A percentile compares a stretch with the other conserved stretches of the same genome.
Evolutionary conservation across 2,113 vertebrate species (phyloP).

Genomic region (Cyanoramphus novaezelandiae): DNA sequence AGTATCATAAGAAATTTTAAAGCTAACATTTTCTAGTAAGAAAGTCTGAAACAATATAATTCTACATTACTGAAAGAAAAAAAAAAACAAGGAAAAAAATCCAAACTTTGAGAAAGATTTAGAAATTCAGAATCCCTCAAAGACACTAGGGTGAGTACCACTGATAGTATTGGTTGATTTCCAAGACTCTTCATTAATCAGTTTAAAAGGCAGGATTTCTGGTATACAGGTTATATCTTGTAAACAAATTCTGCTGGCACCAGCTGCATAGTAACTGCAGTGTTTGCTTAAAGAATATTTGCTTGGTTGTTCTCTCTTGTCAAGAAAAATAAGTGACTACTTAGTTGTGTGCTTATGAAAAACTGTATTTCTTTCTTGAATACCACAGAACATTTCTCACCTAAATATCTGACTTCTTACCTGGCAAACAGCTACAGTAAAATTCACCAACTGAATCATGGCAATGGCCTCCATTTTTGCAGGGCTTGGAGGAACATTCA

Average conservation of each 20-base stretch:
- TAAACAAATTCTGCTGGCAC: background rate
- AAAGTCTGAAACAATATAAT: background rate
- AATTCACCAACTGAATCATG: slow-evolving; percentile 50
- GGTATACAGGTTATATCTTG: background rate
- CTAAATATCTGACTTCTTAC: slow-evolving; percentile 59
- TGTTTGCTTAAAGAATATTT: background rate
- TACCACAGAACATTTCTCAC: background rate
- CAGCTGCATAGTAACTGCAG: background rate
- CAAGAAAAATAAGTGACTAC: background rate
- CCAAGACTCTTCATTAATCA: background rate
- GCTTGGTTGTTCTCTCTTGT: background rate
- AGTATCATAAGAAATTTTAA: background rate
- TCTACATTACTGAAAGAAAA: background rate
- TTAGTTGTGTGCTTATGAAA: background rate
- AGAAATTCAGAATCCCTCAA: background rate
- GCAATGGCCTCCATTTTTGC: slow-evolving; percentile 77
- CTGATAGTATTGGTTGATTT: background rate
- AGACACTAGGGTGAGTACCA: background rate
- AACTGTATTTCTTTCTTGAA: background rate
- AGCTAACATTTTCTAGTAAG: background rate
- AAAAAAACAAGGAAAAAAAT: background rate
- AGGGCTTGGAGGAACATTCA: slow-evolving; percentile 71
- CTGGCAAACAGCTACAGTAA: slow-evolving; percentile 71
- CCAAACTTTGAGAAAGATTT: background rate
- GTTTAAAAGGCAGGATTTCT: background rate